These are phyloP conservation scores for Sialia sialis DNA, from an alignment of 2,113 vertebrate genomes.

Conservation along the genomic window DNA sequence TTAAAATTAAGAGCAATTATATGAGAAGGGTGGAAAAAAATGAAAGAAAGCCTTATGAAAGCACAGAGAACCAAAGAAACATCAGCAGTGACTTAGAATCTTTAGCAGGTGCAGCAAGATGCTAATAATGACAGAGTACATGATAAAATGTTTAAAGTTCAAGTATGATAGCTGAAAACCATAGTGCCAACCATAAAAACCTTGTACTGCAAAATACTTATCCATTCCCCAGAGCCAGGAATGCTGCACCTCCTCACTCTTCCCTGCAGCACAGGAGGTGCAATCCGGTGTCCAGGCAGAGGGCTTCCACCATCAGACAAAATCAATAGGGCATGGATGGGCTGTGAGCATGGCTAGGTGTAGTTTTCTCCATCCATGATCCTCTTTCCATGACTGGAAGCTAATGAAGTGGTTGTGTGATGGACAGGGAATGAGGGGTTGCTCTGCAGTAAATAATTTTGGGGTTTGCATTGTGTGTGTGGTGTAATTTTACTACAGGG, in stretches of 20 bases:
- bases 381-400: not conserved
- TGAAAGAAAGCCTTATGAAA: not conserved
- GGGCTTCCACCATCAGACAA: not conserved
- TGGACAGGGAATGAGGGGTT: not conserved
- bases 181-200: not conserved
- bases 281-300: not conserved
- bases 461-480: not conserved
- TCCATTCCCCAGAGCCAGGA: not conserved
- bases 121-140: not conserved
- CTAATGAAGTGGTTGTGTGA: not conserved
- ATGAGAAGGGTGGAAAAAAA: not conserved
- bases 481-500: not conserved
- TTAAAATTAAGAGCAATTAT: not conserved
- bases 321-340: fast-evolving
- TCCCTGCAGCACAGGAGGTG: not conserved
- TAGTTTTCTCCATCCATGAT: not conserved
- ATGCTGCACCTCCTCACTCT: not conserved
- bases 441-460: fast-evolving
- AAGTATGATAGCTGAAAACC: not conserved
- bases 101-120: not conserved
- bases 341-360: not conserved
- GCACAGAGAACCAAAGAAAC: not conserved
- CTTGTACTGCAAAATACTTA: not conserved
- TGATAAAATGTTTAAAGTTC: not conserved
- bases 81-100: not conserved